A percentile compares a stretch with the other conserved stretches of the same genome.
Conservation (phyloP, 2,797 vertebrate genomes). For the Trematocara caparti region DNA sequence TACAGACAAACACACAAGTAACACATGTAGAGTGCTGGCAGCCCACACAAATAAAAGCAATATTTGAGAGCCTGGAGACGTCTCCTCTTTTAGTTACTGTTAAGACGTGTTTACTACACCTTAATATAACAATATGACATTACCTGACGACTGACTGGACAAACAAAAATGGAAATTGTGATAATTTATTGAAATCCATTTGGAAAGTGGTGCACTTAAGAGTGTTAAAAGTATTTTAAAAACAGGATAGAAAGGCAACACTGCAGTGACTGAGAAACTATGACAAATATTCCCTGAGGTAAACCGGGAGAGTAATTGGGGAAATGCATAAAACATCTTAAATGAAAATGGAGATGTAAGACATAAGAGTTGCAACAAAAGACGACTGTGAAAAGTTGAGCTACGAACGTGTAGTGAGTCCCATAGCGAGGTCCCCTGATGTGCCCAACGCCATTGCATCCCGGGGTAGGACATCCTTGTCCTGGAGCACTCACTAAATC, state of each 20-base stretch:
- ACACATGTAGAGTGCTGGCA: constrained; percentile 29
- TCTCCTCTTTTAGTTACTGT: neutral
- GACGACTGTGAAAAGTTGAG: neutral
- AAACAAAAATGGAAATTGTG: neutral
- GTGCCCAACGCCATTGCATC: constrained; percentile 88
- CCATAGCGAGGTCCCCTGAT: constrained; percentile 87
- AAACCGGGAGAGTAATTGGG: neutral
- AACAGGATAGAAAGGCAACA: neutral
- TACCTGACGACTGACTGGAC: neutral
- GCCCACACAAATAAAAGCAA: constrained; percentile 41
- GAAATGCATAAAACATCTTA: neutral
- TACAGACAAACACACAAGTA: constrained; percentile 4
- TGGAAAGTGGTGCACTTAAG: neutral
- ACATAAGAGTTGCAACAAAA: neutral
- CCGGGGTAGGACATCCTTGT: constrained; percentile 87
- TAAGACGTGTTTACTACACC: neutral
- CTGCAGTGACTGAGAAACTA: neutral
- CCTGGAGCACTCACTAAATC: constrained; percentile 72
- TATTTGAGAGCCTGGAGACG: constrained; percentile 24
- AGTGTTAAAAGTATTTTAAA: neutral
- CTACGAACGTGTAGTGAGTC: constrained; percentile 88
- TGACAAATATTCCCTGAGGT: neutral
- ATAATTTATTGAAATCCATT: neutral
- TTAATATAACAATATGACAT: neutral
- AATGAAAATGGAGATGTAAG: neutral